A percentile compares a stretch with the other conserved stretches of the same genome.
These are phyloP conservation scores for Octodon degus DNA, from an alignment of 2,113 vertebrate species.

Conservation along the genomic window DNA sequence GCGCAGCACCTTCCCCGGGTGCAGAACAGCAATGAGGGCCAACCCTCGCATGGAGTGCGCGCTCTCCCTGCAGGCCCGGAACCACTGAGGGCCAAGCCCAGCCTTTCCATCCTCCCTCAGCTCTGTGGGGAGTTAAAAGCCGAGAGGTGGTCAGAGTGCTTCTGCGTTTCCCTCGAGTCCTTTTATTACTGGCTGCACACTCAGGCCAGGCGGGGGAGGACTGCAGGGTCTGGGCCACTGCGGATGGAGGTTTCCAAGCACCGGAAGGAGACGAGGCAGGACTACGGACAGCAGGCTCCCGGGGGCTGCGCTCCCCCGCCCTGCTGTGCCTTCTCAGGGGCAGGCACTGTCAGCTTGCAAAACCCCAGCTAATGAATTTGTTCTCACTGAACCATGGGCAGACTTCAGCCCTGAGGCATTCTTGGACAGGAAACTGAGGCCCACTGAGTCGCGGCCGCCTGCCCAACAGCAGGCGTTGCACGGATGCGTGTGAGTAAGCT, in stretches of 20 bases:
- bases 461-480: no score
- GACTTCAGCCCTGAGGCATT: neutral
- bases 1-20: neutral
- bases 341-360: accelerated
- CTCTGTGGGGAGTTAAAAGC: neutral
- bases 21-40: neutral
- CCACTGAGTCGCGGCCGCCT: neutral
- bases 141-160: neutral
- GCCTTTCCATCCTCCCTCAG: neutral
- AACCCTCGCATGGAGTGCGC: neutral
- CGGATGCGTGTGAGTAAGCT: neutral
- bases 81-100: constrained; percentile 13
- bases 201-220: neutral
- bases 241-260: constrained; percentile 2
- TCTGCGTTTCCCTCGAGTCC: neutral
- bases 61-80: neutral
- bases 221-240: neutral
- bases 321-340: neutral
- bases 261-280: no score
- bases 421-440: neutral
- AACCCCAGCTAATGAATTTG: neutral
- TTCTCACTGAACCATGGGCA: neutral
- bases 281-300: neutral
- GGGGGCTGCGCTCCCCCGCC: neutral
- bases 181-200: neutral